phyloP scores from a whole-genome alignment of 2,113 vertebrate genomes.

The Baryphthengus martii region DNA sequence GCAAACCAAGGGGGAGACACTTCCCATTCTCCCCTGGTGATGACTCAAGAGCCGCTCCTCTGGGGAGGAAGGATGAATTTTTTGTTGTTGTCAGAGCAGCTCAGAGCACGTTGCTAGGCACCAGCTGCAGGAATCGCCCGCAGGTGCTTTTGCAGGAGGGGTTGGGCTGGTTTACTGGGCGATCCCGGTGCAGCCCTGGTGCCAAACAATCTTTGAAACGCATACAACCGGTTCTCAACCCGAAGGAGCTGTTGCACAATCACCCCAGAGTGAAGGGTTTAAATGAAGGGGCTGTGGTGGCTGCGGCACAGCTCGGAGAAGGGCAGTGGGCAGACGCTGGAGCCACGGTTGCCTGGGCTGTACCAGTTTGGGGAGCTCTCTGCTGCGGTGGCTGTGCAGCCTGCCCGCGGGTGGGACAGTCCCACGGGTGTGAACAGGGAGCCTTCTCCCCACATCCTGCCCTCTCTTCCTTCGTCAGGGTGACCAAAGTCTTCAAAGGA shows the following conservation, averaged over 20 bases:
- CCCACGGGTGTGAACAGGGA: not conserved
- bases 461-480: not conserved
- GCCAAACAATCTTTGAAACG: not conserved
- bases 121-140: conserved; percentile 3
- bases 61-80: not conserved
- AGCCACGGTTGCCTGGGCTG: not conserved
- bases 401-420: not conserved
- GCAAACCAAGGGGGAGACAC: not conserved
- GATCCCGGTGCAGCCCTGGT: not conserved
- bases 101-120: conserved; percentile 33
- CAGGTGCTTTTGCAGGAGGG: not conserved
- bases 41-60: not conserved
- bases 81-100: not conserved
- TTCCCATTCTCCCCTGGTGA: not conserved
- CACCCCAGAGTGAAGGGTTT: not conserved
- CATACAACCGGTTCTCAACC: not conserved
- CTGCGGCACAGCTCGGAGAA: not conserved
- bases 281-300: not conserved
- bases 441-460: not conserved
- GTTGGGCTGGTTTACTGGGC: not conserved
- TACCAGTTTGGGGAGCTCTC: not conserved
- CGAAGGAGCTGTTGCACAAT: not conserved
- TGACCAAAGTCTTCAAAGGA: not conserved
- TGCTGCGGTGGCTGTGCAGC: not conserved
- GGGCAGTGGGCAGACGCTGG: not conserved